phyloP scores from a whole-genome alignment of 2,888 invertebrate species.

The Phrixothrix hirtus region DNA sequence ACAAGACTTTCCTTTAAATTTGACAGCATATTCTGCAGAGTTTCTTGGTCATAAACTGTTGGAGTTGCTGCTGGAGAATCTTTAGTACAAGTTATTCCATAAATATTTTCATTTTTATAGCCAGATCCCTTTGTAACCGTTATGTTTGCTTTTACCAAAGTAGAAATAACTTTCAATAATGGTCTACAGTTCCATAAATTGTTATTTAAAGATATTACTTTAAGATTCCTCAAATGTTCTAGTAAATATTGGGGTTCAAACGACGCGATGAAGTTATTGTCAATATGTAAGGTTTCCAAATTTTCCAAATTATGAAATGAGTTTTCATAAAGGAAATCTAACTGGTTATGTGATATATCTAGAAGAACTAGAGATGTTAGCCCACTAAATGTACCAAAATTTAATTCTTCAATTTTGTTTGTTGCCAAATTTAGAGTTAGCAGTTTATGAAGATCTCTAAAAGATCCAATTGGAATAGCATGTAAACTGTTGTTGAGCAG shows the following conservation, averaged over 20 bases:
- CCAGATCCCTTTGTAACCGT: neutral
- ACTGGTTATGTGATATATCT: conserved; percentile 13
- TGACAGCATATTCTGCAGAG: too few species aligned
- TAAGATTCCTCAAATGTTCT: neutral
- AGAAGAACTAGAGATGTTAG: conserved; percentile 2
- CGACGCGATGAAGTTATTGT: conserved; percentile 18
- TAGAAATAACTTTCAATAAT: conserved; percentile 7
- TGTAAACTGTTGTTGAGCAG: conserved; percentile 8
- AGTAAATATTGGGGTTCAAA: conserved; percentile 10
- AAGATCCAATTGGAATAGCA: conserved; percentile 12
- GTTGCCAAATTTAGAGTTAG: conserved; percentile 8
- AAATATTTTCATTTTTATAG: neutral
- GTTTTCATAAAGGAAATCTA: conserved; percentile 7
- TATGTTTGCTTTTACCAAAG: neutral
- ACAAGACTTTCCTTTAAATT: too few species aligned
- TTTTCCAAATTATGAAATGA: conserved; percentile 14
- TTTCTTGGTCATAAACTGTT: too few species aligned
- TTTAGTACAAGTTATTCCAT: conserved; percentile 11
- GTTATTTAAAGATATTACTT: conserved; percentile 6
- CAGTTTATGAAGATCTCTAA: conserved; percentile 4
- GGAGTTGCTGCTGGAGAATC: too few species aligned
- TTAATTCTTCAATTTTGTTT: conserved; percentile 11
- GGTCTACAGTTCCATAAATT: conserved; percentile 24
- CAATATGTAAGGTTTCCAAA: conserved; percentile 12
- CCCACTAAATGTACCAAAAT: conserved; percentile 18